Percentiles rank a stretch among this genome's conserved stretches.
These are phyloP conservation scores for Akabosia matsudoensis DNA, from an alignment of 1,140 invertebrate species.

Conservation along the genomic window DNA sequence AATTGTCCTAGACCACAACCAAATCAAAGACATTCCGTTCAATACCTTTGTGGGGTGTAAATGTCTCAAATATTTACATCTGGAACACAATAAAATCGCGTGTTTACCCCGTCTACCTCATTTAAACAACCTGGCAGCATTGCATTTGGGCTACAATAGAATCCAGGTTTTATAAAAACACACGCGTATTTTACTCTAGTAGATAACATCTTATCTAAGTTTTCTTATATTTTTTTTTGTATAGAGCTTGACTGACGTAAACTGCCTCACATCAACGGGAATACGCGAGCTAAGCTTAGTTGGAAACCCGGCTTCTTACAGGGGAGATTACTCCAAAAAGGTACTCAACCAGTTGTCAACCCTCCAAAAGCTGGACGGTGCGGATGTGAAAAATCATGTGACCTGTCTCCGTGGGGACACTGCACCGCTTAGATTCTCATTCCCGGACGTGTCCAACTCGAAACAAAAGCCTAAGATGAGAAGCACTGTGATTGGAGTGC, in stretches of 20 bases:
- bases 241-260: conserved; percentile 29
- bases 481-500: neutral
- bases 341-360: neutral
- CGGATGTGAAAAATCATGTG: conserved; percentile 9
- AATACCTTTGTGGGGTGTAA: conserved; percentile 36
- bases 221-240: neutral
- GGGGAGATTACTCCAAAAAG: conserved; percentile 23
- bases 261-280: neutral
- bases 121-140: conserved; percentile 31
- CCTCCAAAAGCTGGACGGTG: conserved; percentile 27
- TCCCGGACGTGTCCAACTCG: neutral
- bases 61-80: conserved; percentile 34
- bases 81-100: conserved; percentile 41
- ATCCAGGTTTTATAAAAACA: conserved; percentile 35
- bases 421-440: neutral
- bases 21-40: conserved; percentile 35
- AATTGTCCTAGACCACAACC: conserved; percentile 39
- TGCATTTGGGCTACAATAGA: conserved; percentile 39
- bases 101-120: conserved; percentile 29
- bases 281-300: conserved; percentile 17
- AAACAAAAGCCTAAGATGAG: neutral
- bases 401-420: neutral
- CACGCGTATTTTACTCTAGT: neutral
- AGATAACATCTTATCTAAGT: neutral
- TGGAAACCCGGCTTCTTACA: conserved; percentile 25